Evolutionary conservation across 2,113 vertebrate species (phyloP), one percentile per base, ranked within the genome.

Genomic region (Elgaria multicarinata): DNA sequence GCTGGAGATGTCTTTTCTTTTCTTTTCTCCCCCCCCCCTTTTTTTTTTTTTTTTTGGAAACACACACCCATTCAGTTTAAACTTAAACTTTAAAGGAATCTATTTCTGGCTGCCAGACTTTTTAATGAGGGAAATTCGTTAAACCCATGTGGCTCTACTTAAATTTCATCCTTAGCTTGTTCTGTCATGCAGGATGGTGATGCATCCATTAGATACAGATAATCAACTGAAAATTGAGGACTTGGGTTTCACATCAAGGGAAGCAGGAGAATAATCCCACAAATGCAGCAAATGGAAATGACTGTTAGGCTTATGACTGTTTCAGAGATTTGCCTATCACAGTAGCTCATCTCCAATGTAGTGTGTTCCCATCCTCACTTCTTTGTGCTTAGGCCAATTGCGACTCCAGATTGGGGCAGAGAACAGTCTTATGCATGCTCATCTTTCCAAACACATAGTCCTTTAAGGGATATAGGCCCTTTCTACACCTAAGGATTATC

Each of bases 81-180:
- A 62, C 62, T 88, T 20, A 93, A 55, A 39, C 12, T 22, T 24
- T 79, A 66, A 90, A 91, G 20, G 10, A 67, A 22, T 74, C 50
- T 26, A 75, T 85, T 92, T 93, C 87, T 85, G 58, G 28, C 67
- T 42, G 55, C 13, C 87, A 90, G 14, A 8, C n/a, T 33, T 44
- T 44, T 67, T 84, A 82, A 36, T 90, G 72, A n/a, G 33, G 39
- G 2, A 90, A 90, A 46, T 67, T 36, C 4, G 6, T 84, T 90
- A 90, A 83, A 31, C 1, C 85, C 46, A 89, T 3, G 42, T 44
- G 84, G 83, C 31, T 84, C 75, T 50, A 81, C 0, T 80, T 64
- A 3, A 58, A 14, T 64, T 83, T 64, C 69, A 16, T 83, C 53
- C 2, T 4, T 16, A 42, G 36, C 7, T 55, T 0, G 62, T 2